Evolutionary conservation across 2,888 invertebrate genomes (phyloP).

Genomic region (Tenthredo distinguenda): DNA sequence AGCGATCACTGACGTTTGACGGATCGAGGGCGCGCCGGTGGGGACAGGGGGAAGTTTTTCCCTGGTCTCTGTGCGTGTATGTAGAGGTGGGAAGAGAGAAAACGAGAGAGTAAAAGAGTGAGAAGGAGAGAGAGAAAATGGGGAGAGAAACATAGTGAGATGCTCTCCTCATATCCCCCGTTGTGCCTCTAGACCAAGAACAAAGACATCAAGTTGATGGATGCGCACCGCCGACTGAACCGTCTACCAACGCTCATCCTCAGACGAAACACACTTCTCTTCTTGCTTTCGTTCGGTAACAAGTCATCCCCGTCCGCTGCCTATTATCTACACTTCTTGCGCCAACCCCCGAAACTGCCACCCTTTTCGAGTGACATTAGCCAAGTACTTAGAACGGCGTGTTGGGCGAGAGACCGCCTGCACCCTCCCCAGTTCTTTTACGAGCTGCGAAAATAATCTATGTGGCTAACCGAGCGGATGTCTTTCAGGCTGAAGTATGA

Average conservation of each 20-base stretch:
- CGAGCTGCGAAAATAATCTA: slow-evolving; percentile 46
- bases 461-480: slow-evolving; percentile 30
- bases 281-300: slow-evolving; percentile 52
- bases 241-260: slow-evolving; percentile 58
- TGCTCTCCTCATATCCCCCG: slow-evolving; percentile 57
- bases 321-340: slow-evolving; percentile 51
- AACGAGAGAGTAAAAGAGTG: neutral
- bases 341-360: slow-evolving; percentile 45
- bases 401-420: neutral
- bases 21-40: slow-evolving; percentile 68
- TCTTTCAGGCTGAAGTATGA: slow-evolving; percentile 1
- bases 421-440: slow-evolving; percentile 27
- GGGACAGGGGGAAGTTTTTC: slow-evolving; percentile 53
- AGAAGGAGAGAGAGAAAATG: neutral
- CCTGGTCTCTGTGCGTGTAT: slow-evolving; percentile 11
- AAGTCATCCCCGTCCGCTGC: slow-evolving; percentile 52
- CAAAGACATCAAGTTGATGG: slow-evolving; percentile 77
- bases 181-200: slow-evolving; percentile 69
- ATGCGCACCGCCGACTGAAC: slow-evolving; percentile 63
- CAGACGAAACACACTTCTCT: slow-evolving; percentile 58
- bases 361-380: slow-evolving; percentile 50
- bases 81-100: neutral
- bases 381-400: slow-evolving; percentile 40
- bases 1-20: slow-evolving; percentile 76
- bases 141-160: slow-evolving; percentile 58